Evolutionary conservation across 2,797 vertebrate species (phyloP), one percentile per base, ranked within the genome.

Genomic region (Labeo calbasu): DNA sequence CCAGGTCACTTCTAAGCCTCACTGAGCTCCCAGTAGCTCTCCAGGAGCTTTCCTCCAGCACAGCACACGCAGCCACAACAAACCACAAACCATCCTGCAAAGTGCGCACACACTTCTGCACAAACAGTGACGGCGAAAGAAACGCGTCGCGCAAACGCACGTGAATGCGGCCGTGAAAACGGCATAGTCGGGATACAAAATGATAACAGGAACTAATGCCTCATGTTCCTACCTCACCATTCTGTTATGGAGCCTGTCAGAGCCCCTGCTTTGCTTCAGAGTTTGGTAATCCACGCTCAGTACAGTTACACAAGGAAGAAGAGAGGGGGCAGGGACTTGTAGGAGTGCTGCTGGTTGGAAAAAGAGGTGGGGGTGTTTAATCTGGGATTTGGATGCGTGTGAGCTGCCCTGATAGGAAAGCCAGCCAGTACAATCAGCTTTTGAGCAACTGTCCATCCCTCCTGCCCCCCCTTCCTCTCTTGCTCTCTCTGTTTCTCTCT

Each of bases 171-270:
- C 28, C 0, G 5, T 61, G 76, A 51, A 59, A 83, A 83, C 8
- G 65, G 15, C 43, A 79, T 43, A 77, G 79, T 82, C 76, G 6
- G 13, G 28, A 25, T 66, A 75, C 55, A 61, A 17, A 72, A 69
- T 32, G 77, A 63, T 36, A 81, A 69, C 13, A 63, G 82, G 73
- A 78, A 73, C 75, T 82, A 84, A 40, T 63, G 85, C 2, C 84
- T 82, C 87, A 88, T 73, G 88, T 87, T 85, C 92, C 95, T 96
- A 96, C 94, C 95, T 95, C 94, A 96, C 95, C 96, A 96, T 96
- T 92, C 89, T 95, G 91, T 91, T 36, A 88, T 77, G 79, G 90
- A 93, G 91, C 90, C 91, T 90, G 89, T 87, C 90, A 90, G 90
- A 89, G 88, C 86, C 21, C 90, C 87, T 79, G 88, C 86, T 91